Evolutionary conservation across 2,797 vertebrate species (phyloP), one percentile per base, ranked within the genome.

Genomic region (Epinephelus malabaricus): DNA sequence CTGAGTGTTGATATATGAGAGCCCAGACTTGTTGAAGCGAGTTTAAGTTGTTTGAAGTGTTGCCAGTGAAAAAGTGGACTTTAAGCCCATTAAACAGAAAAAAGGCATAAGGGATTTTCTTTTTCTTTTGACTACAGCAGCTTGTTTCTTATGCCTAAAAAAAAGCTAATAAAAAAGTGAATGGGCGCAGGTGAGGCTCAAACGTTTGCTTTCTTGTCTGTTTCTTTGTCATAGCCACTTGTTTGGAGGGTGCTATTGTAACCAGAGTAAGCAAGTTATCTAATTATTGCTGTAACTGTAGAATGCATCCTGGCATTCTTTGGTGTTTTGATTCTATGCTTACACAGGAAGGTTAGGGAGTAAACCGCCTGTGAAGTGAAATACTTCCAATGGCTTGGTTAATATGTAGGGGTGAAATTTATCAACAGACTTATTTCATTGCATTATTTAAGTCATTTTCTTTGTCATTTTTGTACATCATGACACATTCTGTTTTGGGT

Each of bases 31-130:
- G 90, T 93, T 82, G 61, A 59, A 82, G 84, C 78, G 7, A 77
- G 80, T 83, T 76, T 3, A 38, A 47, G 76, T 53, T 73, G 86
- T 93, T 92, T 93, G 91, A 94, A 92, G 89, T 89, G n/a, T 15
- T 85, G 90, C 86, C 91, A 88, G 70, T 76, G 47, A 83, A 83
- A 84, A 67, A 80, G 67, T 81, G 78, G 80, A 89, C 73, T 78
- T 40, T 69, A 86, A 90, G 75, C 78, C 74, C 73, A 67, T 89
- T 83, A 86, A 87, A 88, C 67, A 45, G 65, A 66, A 79, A 79
- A 71, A 68, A 78, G 76, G 53, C 76, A 76, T 59, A 21, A 78
- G 78, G 72, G 88, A 84, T 89, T 88, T 85, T 86, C 65, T 86
- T 56, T 78, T 62, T 77, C 73, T 77, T 85, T 86, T 64, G n/a